phyloP scores from a whole-genome alignment of 2,113 vertebrate species.

The Heterocephalus glaber region DNA sequence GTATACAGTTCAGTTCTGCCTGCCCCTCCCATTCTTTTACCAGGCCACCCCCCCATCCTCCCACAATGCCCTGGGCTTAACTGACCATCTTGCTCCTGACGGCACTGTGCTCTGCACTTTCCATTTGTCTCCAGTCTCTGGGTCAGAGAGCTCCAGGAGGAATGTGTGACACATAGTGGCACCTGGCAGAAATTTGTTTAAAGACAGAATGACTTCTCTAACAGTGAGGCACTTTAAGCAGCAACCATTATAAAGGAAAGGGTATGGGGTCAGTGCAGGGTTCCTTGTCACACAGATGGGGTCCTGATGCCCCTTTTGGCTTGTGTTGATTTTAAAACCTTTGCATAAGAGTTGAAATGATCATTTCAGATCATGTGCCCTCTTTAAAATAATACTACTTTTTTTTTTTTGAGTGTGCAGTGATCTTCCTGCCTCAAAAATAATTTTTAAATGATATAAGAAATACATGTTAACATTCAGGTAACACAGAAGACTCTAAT shows the following conservation, averaged over 20 bases:
- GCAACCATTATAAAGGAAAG: background rate
- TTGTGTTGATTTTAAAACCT: background rate
- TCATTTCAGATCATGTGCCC: background rate
- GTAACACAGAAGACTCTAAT: background rate
- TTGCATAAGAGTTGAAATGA: background rate
- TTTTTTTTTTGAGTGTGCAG: too few species aligned
- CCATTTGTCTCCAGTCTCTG: background rate
- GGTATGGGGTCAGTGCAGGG: background rate
- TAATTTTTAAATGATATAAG: background rate
- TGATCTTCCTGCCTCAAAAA: background rate
- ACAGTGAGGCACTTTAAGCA: slow-evolving; percentile 37
- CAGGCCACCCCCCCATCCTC: background rate
- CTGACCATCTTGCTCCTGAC: background rate
- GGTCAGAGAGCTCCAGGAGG: background rate
- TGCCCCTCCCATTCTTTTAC: rapidly evolving
- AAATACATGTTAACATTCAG: background rate
- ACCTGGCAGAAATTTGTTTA: background rate
- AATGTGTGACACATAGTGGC: background rate
- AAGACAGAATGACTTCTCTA: slow-evolving; percentile 31
- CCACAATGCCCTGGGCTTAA: slow-evolving; percentile 60
- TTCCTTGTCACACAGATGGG: background rate
- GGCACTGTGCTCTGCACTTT: background rate
- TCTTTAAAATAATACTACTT: too few species aligned
- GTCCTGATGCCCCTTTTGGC: background rate
- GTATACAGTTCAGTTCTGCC: background rate